Conservation (phyloP, 2,113 vertebrate genomes). For the Seriola rivoliana region DNA sequence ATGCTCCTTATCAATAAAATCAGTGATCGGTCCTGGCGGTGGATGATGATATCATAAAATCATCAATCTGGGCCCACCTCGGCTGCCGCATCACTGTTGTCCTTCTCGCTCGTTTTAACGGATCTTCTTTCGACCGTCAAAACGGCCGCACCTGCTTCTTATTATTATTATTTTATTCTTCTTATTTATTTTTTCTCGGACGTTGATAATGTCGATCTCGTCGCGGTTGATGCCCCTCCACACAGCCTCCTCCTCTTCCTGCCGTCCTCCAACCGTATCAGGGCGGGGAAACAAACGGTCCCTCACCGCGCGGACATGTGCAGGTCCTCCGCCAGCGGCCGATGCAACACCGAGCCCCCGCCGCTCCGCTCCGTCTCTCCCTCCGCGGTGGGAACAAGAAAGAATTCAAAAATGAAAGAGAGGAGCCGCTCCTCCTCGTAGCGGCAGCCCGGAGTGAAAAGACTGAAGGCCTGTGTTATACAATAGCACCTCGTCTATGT, state of each 20-base stretch:
- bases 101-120: slow-evolving; percentile 53
- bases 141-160: slow-evolving; percentile 38
- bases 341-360: slow-evolving; percentile 67
- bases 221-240: not conserved
- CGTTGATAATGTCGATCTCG: slow-evolving; percentile 19
- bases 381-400: slow-evolving; percentile 42
- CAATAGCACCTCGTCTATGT: slow-evolving; percentile 61
- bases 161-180: not conserved
- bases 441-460: not conserved
- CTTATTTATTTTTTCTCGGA: not conserved
- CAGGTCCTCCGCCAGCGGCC: slow-evolving; percentile 76
- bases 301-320: slow-evolving; percentile 83
- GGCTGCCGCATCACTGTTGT: slow-evolving; percentile 79
- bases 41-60: slow-evolving; percentile 75
- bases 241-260: slow-evolving; percentile 15
- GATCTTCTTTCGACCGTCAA: slow-evolving; percentile 26
- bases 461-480: slow-evolving; percentile 55
- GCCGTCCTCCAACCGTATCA: slow-evolving; percentile 67
- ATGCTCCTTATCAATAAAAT: slow-evolving; percentile 56
- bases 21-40: slow-evolving; percentile 70
- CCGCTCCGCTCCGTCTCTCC: slow-evolving; percentile 42
- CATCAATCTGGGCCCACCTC: slow-evolving; percentile 77
- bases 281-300: slow-evolving; percentile 79
- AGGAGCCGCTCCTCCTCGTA: not conserved
- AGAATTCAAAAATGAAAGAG: not conserved